Percentiles rank a stretch among this genome's conserved stretches.
phyloP scores from a whole-genome alignment of 2,888 invertebrate genomes.

The Drosophila ezoana region DNA sequence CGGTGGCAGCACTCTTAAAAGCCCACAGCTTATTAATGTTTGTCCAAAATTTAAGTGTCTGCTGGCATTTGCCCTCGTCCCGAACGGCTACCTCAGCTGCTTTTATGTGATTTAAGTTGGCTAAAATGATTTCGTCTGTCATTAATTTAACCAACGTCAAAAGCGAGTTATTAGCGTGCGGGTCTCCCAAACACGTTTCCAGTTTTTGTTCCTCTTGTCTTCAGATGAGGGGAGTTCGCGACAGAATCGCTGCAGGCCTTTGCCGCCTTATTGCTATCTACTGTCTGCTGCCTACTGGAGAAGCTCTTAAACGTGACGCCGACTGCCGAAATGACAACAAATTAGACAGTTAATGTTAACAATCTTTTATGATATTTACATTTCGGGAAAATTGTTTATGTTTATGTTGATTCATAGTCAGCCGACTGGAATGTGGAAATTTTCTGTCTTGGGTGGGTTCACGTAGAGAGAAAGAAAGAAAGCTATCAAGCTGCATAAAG shows the following conservation, averaged over 20 bases:
- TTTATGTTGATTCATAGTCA: constrained; percentile 58
- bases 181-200: constrained; percentile 70
- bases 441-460: not conserved
- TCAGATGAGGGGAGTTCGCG: constrained; percentile 10
- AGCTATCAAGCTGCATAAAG: constrained; percentile 26
- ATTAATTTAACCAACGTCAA: constrained; percentile 73
- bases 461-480: constrained; percentile 2
- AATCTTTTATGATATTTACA: constrained; percentile 78
- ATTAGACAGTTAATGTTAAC: constrained; percentile 79
- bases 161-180: constrained; percentile 76
- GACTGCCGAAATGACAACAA: constrained; percentile 71
- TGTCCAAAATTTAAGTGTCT: constrained; percentile 76
- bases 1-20: constrained; percentile 48
- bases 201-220: constrained; percentile 9
- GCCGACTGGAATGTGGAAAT: constrained; percentile 19
- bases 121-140: constrained; percentile 77
- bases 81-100: constrained; percentile 22
- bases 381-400: constrained; percentile 62
- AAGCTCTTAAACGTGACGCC: constrained; percentile 59
- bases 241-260: constrained; percentile 61
- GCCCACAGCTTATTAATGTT: constrained; percentile 76
- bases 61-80: constrained; percentile 35
- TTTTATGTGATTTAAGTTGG: constrained; percentile 67
- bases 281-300: constrained; percentile 61
- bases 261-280: constrained; percentile 52